Evolutionary conservation across 2,888 invertebrate species (phyloP).

Genomic region (Tuberolachnus salignus): DNA sequence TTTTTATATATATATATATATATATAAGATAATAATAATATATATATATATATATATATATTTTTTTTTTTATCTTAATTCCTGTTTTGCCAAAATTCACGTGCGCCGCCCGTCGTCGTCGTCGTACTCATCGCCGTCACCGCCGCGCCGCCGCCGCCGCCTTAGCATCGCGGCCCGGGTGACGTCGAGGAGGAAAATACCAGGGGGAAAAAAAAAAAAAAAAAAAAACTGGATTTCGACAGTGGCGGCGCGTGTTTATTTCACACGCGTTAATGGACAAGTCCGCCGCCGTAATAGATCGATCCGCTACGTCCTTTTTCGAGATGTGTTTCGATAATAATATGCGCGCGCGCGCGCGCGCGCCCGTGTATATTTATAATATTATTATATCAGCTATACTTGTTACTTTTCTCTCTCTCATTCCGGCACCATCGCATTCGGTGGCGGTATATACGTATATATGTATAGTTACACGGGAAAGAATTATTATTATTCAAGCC

Average conservation of each 20-base stretch:
- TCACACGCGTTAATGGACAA: slow-evolving; percentile 43
- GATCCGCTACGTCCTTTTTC: no score
- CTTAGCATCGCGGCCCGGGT: background rate
- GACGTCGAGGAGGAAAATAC: background rate
- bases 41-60: no score
- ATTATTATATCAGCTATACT: background rate
- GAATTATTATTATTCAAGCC: background rate
- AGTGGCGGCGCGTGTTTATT: slow-evolving; percentile 29
- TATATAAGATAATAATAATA: slow-evolving; percentile 18
- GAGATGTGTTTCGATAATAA: background rate
- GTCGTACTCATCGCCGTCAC: no score
- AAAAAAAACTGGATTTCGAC: slow-evolving; percentile 49
- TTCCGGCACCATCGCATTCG: no score
- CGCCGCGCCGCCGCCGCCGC: background rate
- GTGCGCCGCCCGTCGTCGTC: background rate
- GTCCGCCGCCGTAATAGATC: background rate
- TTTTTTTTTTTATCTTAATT: background rate
- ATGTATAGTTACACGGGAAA: no score
- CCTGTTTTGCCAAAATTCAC: slow-evolving; percentile 44
- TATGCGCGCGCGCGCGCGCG: background rate
- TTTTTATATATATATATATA: no score
- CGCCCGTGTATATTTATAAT: background rate
- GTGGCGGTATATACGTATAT: slow-evolving; percentile 11
- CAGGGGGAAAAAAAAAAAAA: background rate
- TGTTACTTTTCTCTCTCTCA: background rate